These are phyloP conservation scores for Parazoanthus darwini DNA, from an alignment of 92 coral and sea anemone species.

Conservation along the genomic window DNA sequence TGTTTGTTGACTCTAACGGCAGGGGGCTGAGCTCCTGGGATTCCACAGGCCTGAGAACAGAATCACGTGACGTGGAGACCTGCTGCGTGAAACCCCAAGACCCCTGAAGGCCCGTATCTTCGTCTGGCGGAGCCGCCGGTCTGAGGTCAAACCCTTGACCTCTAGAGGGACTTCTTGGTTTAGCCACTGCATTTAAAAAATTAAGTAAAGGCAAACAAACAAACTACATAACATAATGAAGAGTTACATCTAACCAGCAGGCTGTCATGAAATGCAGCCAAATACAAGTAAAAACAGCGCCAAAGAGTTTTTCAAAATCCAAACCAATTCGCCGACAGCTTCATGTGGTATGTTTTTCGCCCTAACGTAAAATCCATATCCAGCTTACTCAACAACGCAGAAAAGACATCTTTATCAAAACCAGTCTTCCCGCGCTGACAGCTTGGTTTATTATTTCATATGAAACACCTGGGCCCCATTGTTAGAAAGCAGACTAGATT, in stretches of 20 bases:
- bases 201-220: background rate
- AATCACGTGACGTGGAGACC: background rate
- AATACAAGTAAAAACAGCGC: no score
- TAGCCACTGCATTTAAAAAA: slow-evolving; percentile 1
- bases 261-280: no score
- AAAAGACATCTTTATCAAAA: no score
- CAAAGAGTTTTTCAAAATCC: no score
- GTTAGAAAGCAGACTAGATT: no score
- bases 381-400: no score
- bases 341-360: no score
- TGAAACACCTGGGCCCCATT: no score
- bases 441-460: no score
- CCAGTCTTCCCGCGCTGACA: no score
- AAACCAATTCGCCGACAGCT: no score
- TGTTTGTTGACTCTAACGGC: slow-evolving; percentile 37
- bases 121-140: slow-evolving; percentile 9
- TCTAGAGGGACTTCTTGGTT: background rate
- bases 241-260: background rate
- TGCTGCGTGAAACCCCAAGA: background rate
- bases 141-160: slow-evolving; percentile 48
- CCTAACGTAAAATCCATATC: no score
- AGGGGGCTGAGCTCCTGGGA: slow-evolving; percentile 22
- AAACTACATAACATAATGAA: background rate
- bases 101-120: background rate
- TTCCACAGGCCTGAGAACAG: slow-evolving; percentile 6